Evolutionary conservation across 64 coral and sea anemone species (phyloP), one percentile per base, ranked within the genome.

Genomic region (Anthopleura sola): DNA sequence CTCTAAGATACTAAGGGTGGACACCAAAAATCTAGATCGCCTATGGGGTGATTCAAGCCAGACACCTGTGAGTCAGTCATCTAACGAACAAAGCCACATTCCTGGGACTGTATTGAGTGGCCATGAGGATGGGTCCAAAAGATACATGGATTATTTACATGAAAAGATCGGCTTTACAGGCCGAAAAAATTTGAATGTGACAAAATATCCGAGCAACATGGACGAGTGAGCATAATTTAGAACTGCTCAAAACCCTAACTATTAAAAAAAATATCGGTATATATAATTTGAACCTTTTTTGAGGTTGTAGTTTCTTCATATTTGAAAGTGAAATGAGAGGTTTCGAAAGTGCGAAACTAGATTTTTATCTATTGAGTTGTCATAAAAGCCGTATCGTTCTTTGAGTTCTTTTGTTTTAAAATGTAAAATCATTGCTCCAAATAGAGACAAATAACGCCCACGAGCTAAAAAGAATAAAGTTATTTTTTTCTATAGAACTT

Each of bases 41-140:
- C n/a, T 56, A 17, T 56, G 20, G 55, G n/a, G 40, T 8, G 40
- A 44, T 44, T 44, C 60, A n/a, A n/a, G n/a, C n/a, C 11, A 23
- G 75, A 37, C 75, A 77, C 75, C 75, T 77, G 75, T 77, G 75
- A 77, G 19, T 77, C 37, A 77, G 11, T 14, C 14, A 28, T 44
- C 40, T n/a, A 8, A 13, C 33, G 8, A 77, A 77, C 75, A 77
- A 77, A 36, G 26, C 21, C n/a, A 77, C 36, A 77, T 77, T 77
- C 75, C 75, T 77, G 18, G 33, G 33, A 37, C 15, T 13, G 32
- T 37, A 13, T 37, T 15, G 75, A 4, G 75, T 77, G 75, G 32
- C 15, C 75, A 77, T 77, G 75, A 21, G 37, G 37, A 77, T 66
- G 23, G n/a, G 2, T 5, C 6, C 5, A 66, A 5, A 56, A 66